A percentile compares a stretch with the other conserved stretches of the same genome.
These are phyloP conservation scores for Tethya wilhelma DNA, from an alignment of 37 sponge, comb jelly and placozoan species.

Conservation along the genomic window DNA sequence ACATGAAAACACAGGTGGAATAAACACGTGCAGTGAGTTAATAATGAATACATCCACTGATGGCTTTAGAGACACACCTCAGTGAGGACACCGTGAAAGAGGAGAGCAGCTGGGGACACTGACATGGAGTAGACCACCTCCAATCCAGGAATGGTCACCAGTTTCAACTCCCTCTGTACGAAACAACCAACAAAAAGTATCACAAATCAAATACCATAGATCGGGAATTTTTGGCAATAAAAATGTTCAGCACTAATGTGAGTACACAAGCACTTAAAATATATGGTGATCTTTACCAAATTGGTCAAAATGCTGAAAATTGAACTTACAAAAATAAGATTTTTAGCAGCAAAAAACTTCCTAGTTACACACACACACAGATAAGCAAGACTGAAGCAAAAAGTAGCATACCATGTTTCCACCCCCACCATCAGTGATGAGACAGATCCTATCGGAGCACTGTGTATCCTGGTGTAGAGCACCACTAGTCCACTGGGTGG, in stretches of 20 bases:
- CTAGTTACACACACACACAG: no score
- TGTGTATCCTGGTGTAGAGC: not conserved
- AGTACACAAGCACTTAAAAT: no score
- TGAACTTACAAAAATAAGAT: no score
- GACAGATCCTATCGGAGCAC: slow-evolving; percentile 11
- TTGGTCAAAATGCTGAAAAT: no score
- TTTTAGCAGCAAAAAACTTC: no score
- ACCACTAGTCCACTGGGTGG: not conserved
- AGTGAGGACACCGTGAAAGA: slow-evolving; percentile 25
- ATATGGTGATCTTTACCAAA: no score
- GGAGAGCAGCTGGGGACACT: slow-evolving; percentile 14
- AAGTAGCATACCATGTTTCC: slow-evolving; percentile 18
- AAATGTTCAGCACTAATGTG: no score
- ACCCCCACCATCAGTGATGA: slow-evolving; percentile 18
- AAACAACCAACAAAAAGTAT: no score
- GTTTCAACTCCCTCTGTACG: slow-evolving; percentile 11
- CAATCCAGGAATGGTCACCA: slow-evolving; percentile 42
- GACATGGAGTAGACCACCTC: slow-evolving; percentile 7
- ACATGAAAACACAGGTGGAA: not conserved
- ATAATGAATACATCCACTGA: slow-evolving; percentile 5
- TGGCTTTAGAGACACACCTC: slow-evolving; percentile 46
- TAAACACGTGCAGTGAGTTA: not conserved
- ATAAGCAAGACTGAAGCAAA: no score
- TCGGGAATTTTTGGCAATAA: no score
- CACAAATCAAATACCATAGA: no score